Percentiles rank a stretch among this genome's conserved stretches.
These are phyloP conservation scores for Sphaeramia orbicularis DNA, from an alignment of 2,797 vertebrate species.

Conservation along the genomic window DNA sequence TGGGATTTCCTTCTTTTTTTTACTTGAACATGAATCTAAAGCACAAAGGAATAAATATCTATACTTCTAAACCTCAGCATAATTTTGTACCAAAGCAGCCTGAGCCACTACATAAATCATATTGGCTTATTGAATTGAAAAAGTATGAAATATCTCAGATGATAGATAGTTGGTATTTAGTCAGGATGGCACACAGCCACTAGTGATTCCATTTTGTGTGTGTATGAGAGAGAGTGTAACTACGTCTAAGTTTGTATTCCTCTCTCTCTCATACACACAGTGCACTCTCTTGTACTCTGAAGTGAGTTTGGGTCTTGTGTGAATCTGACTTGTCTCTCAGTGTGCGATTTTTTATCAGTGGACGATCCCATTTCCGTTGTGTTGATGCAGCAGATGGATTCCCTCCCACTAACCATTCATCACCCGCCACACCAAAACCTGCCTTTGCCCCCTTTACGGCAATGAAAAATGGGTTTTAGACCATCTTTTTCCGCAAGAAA, in stretches of 20 bases:
- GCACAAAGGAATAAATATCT: slow-evolving; percentile 38
- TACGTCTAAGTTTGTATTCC: slow-evolving; percentile 4
- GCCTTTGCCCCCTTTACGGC: slow-evolving; percentile 60
- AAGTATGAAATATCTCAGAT: slow-evolving; percentile 73
- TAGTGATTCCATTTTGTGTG: slow-evolving; percentile 31
- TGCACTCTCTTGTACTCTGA: slow-evolving; percentile 2
- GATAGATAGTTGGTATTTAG: slow-evolving; percentile 79
- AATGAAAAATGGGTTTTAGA: slow-evolving; percentile 68
- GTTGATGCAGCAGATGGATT: slow-evolving; percentile 86
- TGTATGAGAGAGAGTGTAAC: slow-evolving; percentile 21
- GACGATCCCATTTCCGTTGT: slow-evolving; percentile 81
- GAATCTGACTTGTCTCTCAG: slow-evolving; percentile 58
- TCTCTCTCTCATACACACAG: background rate
- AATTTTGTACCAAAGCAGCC: slow-evolving; percentile 41
- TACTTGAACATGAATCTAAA: slow-evolving; percentile 24
- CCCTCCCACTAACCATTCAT: slow-evolving; percentile 80
- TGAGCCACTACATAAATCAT: slow-evolving; percentile 69
- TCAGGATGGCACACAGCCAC: slow-evolving; percentile 64
- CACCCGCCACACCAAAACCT: slow-evolving; percentile 77
- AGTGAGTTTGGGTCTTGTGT: slow-evolving; percentile 33
- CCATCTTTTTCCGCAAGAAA: slow-evolving; percentile 53
- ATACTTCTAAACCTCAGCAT: slow-evolving; percentile 35
- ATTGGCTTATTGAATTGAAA: slow-evolving; percentile 72
- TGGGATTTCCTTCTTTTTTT: background rate
- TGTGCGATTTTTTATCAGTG: slow-evolving; percentile 73